A percentile compares a stretch with the other conserved stretches of the same genome.
phyloP scores from a whole-genome alignment of 2,113 vertebrate species.

The Gambusia holbrooki region DNA sequence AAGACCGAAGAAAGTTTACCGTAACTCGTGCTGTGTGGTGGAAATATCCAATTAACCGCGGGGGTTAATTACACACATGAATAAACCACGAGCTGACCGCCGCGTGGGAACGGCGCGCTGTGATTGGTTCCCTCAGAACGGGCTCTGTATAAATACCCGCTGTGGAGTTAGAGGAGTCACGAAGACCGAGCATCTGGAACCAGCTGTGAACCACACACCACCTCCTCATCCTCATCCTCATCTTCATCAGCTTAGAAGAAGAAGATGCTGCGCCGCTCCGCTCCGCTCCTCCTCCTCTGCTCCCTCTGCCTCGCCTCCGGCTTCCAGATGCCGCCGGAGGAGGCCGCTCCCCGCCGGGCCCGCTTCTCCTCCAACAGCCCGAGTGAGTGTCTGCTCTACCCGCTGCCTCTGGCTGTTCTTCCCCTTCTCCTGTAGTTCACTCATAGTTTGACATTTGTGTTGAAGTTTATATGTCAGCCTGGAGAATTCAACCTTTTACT shows the following conservation, averaged over 20 bases:
- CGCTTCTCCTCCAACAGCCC: constrained; percentile 79
- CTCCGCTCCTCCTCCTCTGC: constrained; percentile 59
- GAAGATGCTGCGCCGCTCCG: constrained; percentile 61
- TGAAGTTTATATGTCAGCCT: no score
- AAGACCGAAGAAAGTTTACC: constrained; percentile 4
- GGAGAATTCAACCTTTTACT: no score
- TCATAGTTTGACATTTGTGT: no score
- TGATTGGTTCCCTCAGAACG: constrained; percentile 60
- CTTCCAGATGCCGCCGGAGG: constrained; percentile 63
- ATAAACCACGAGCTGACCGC: constrained; percentile 39
- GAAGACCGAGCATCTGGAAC: no score
- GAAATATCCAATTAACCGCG: constrained; percentile 60
- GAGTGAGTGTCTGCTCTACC: constrained; percentile 66
- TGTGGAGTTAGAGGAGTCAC: neutral
- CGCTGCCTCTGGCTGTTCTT: no score
- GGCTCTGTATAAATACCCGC: constrained; percentile 30
- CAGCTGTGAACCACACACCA: no score
- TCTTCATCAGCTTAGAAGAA: constrained; percentile 14
- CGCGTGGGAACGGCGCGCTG: constrained; percentile 14
- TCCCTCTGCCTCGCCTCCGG: constrained; percentile 42
- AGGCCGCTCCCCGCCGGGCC: constrained; percentile 70
- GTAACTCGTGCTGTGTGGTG: constrained; percentile 51
- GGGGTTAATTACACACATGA: constrained; percentile 37
- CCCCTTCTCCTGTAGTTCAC: no score
- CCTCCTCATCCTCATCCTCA: neutral